Conservation (phyloP, 2,888 invertebrate genomes). For the Cacoxenus indagator region DNA sequence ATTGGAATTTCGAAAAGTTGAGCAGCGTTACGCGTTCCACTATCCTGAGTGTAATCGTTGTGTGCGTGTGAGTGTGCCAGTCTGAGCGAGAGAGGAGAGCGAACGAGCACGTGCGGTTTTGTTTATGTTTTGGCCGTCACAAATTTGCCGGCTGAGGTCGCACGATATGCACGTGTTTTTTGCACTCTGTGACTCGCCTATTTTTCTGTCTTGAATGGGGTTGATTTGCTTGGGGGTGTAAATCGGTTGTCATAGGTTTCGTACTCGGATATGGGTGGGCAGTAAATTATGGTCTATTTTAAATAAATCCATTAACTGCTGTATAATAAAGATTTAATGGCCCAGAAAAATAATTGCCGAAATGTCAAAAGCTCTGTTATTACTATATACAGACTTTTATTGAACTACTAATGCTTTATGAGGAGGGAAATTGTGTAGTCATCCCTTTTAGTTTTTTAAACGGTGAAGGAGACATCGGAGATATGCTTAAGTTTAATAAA, state of each 20-base stretch:
- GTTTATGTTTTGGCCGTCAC: conserved; percentile 16
- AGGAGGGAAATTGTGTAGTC: too few species aligned
- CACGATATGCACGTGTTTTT: conserved; percentile 1
- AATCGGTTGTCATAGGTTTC: conserved; percentile 9
- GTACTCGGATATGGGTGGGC: neutral
- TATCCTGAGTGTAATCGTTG: conserved; percentile 32
- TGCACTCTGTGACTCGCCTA: neutral
- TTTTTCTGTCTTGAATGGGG: neutral
- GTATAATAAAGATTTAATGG: neutral
- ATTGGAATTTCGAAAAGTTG: conserved; percentile 42
- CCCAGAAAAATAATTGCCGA: neutral
- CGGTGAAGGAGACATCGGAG: too few species aligned
- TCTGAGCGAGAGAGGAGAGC: conserved; percentile 39
- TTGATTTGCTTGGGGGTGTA: neutral
- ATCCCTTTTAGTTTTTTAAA: too few species aligned
- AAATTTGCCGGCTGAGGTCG: conserved; percentile 6
- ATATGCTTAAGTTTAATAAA: too few species aligned
- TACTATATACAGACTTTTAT: too few species aligned
- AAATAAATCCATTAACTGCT: neutral
- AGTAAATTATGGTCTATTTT: neutral
- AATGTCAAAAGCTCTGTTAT: too few species aligned
- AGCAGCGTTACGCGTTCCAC: conserved; percentile 26
- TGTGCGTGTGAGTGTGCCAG: conserved; percentile 32
- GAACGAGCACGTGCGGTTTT: conserved; percentile 25
- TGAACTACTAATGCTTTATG: too few species aligned